phyloP scores from a whole-genome alignment of 2,797 vertebrate species.

The Acipenser oxyrinchus region DNA sequence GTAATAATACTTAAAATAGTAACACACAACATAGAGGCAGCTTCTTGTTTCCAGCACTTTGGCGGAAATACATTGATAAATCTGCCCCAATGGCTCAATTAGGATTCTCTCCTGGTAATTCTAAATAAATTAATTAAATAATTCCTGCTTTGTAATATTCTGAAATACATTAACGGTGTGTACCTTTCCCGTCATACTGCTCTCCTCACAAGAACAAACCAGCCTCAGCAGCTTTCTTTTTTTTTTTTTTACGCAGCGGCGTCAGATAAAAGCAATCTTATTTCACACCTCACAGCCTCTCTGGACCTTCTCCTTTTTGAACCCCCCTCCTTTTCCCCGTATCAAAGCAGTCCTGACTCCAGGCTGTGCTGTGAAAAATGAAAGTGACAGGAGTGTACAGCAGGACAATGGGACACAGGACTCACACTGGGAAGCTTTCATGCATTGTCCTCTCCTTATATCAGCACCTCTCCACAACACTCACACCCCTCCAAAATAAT shows the following conservation, averaged over 20 bases:
- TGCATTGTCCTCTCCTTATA: slow-evolving; percentile 66
- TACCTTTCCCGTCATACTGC: too few relatives aligned
- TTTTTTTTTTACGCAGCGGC: slow-evolving; percentile 45
- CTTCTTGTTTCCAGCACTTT: too few relatives aligned
- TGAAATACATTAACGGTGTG: too few relatives aligned
- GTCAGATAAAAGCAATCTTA: slow-evolving; percentile 71
- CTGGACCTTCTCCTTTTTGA: slow-evolving; percentile 24
- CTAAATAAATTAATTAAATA: too few relatives aligned
- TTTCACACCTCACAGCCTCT: slow-evolving; percentile 68
- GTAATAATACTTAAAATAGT: too few relatives aligned
- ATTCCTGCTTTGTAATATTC: too few relatives aligned
- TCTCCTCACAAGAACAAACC: slow-evolving; percentile 8
- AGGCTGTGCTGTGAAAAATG: slow-evolving; percentile 63
- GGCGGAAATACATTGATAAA: too few relatives aligned
- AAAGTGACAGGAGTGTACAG: slow-evolving; percentile 71
- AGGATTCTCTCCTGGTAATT: too few relatives aligned
- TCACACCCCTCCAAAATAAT: too few relatives aligned
- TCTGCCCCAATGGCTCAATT: too few relatives aligned
- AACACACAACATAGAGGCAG: too few relatives aligned
- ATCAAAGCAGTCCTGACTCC: slow-evolving; percentile 70
- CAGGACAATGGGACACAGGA: slow-evolving; percentile 68
- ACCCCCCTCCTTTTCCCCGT: slow-evolving; percentile 46
- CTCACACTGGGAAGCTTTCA: slow-evolving; percentile 67
- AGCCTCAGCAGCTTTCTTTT: slow-evolving; percentile 58
- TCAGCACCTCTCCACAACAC: slow-evolving; percentile 49